A percentile compares a stretch with the other conserved stretches of the same genome.
phyloP scores from a whole-genome alignment of 37 sponge, comb jelly and placozoan genomes.

The Petrosia ficiformis region DNA sequence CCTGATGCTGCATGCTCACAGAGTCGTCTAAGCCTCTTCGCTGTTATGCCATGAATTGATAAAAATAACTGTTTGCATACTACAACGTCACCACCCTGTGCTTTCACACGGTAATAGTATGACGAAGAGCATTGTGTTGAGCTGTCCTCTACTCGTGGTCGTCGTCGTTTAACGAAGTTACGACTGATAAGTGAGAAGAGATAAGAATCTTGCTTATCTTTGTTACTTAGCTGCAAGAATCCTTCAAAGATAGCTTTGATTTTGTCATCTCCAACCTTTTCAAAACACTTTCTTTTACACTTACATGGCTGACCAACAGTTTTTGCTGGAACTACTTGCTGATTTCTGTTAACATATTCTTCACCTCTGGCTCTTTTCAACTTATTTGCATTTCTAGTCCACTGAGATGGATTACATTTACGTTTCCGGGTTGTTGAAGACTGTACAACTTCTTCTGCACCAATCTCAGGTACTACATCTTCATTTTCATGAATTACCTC shows the following conservation, averaged over 20 bases:
- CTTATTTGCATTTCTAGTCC: no score
- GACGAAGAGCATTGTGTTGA: not conserved
- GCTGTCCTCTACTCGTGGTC: not conserved
- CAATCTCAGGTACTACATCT: no score
- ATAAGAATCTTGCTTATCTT: slow-evolving; percentile 31
- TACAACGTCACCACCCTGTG: not conserved
- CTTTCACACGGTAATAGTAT: slow-evolving; percentile 11
- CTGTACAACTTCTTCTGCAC: no score
- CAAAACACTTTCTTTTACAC: not conserved
- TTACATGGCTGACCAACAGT: not conserved
- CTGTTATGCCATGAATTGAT: slow-evolving; percentile 21
- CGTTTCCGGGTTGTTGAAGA: no score
- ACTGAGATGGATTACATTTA: no score
- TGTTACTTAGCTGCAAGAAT: slow-evolving; percentile 17
- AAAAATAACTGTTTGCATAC: slow-evolving; percentile 19
- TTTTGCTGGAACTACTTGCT: no score
- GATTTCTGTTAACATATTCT: no score
- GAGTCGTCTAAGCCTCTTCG: slow-evolving; percentile 16
- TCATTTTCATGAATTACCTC: no score
- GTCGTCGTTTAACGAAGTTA: not conserved
- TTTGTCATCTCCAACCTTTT: slow-evolving; percentile 1
- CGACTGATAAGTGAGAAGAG: not conserved
- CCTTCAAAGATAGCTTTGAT: not conserved
- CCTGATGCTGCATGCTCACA: slow-evolving; percentile 8
- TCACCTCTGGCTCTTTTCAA: no score